phyloP scores from a whole-genome alignment of 2,797 vertebrate species.

The Sparidentex hasta region DNA sequence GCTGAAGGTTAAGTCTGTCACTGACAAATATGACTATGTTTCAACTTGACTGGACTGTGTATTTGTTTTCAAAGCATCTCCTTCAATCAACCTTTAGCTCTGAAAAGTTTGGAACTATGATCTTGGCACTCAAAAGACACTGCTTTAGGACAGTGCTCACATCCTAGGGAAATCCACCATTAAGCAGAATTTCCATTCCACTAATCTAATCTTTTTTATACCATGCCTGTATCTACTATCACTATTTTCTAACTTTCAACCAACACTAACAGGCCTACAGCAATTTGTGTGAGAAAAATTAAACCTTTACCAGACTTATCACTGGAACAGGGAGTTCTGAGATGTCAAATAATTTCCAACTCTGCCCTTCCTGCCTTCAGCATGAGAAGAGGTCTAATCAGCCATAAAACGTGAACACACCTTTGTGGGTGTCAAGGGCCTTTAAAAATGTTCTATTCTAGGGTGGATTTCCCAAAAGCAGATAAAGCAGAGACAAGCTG shows the following conservation, averaged over 20 bases:
- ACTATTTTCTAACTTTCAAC: not conserved
- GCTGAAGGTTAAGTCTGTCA: conserved; percentile 30
- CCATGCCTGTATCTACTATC: not conserved
- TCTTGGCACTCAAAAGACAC: not conserved
- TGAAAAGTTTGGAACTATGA: conserved; percentile 40
- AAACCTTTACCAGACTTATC: not conserved
- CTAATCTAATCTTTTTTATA: not conserved
- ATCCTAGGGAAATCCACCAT: conserved; percentile 4
- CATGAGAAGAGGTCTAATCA: not conserved
- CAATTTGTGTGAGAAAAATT: not conserved
- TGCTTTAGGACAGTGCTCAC: not conserved
- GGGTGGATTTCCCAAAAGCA: conserved; percentile 22
- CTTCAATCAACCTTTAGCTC: not conserved
- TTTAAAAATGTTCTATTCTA: conserved; percentile 2
- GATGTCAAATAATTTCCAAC: not conserved
- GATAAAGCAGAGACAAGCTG: not conserved
- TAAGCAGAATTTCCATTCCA: conserved; percentile 11
- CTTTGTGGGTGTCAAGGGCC: not conserved
- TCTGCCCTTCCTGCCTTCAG: not conserved
- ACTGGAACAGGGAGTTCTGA: not conserved
- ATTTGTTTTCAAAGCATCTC: conserved; percentile 30
- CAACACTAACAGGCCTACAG: not conserved
- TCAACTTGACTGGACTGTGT: not conserved
- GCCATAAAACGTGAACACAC: not conserved
- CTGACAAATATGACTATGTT: not conserved